Base-by-base conservation (phyloP, 2,797 vertebrate species). In the Ptychobarbus kaznakovi region DNA sequence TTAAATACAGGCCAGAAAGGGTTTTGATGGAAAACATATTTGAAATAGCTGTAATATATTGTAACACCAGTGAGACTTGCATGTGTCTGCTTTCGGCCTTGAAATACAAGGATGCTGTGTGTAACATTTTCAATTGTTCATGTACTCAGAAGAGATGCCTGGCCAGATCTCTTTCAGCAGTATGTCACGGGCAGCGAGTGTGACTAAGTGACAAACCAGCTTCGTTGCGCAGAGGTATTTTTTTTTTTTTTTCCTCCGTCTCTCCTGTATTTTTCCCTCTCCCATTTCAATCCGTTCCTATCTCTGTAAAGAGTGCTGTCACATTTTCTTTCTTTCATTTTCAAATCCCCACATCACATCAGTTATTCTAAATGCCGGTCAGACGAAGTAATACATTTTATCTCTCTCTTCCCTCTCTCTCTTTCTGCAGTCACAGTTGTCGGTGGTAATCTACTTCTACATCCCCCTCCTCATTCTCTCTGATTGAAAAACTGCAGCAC, bases 401-500 rank as follows among this genome's bases (percentile, higher is more conserved):
- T 74, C 88, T 92, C 86, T 91, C 86, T 86, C 40, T 65, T 63
- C 22, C 25, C 18, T 63, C 61, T 74, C 61, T 83, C 46, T 61
- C 70, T 81, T 82, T 46, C 20, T 11, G 56, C 76, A 91, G 92
- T 92, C 91, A 81, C 86, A 86, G 91, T 92, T 93, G 94, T 95
- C 93, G 65, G 91, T 89, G 85, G 90, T 92, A 93, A 95, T 95
- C 90, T 92, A 88, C 92, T 92, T 88, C 87, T 88, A 94, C 94
- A 94, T 93, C 92, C 91, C 87, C 90, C 92, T 93, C 93, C 93
- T 95, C 92, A 93, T 89, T 91, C 91, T 90, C 90, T 90, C 92
- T 83, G 89, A 91, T 93, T 94, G 92, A 92, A 94, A 92, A 90
- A 91, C 89, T 90, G 89, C 87, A 89, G 90, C 81, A 86, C 88